Evolutionary conservation across 2,888 invertebrate species (phyloP).

Genomic region (Agrochola litura): DNA sequence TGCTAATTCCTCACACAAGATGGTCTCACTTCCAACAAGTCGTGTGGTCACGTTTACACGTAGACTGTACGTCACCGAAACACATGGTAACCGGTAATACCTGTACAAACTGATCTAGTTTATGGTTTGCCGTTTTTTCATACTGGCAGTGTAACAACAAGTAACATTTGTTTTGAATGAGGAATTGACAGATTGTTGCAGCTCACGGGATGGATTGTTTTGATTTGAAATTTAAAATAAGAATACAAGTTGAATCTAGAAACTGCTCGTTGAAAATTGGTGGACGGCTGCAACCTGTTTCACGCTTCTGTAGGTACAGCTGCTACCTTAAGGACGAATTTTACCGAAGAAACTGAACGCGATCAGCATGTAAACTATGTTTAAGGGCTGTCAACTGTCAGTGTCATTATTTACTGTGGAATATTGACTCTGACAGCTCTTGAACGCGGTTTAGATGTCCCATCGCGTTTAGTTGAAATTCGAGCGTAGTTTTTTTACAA

Average conservation of each 20-base stretch:
- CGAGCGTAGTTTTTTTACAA: too few species aligned
- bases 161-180: background rate
- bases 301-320: too few species aligned
- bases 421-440: too few species aligned
- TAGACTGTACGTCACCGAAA: conserved; percentile 37
- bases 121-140: conserved; percentile 4
- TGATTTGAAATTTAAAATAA: background rate
- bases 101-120: conserved; percentile 30
- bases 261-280: background rate
- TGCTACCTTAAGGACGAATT: too few species aligned
- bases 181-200: background rate
- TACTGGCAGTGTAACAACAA: conserved; percentile 5
- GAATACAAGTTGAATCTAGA: background rate
- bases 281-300: background rate
- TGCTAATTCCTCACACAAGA: conserved; percentile 22
- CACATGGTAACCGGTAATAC: conserved; percentile 41
- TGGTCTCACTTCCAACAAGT: conserved; percentile 14
- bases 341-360: too few species aligned
- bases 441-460: too few species aligned
- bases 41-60: conserved; percentile 27
- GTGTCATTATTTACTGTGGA: too few species aligned
- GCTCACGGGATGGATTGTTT: background rate
- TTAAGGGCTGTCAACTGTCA: too few species aligned
- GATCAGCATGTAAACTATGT: too few species aligned
- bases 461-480: too few species aligned